Percentiles rank a stretch among this genome's conserved stretches.
phyloP scores from a whole-genome alignment of 2,888 invertebrate species.

The Meta bourneti region DNA sequence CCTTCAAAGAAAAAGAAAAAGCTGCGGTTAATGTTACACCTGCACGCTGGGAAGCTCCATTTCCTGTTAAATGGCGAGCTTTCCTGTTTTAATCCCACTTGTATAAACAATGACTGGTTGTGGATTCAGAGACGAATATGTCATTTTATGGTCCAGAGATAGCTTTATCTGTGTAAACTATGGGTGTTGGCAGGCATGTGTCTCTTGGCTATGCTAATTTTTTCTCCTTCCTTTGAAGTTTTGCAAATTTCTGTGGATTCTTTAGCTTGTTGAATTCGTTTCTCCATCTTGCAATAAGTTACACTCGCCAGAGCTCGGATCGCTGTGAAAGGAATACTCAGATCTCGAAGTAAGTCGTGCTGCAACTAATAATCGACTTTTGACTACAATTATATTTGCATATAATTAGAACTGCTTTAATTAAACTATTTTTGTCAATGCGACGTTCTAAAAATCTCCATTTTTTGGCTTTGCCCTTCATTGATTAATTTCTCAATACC shows the following conservation, averaged over 20 bases:
- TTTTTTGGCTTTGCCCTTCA: too few relatives aligned
- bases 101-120: constrained; percentile 23
- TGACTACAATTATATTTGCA: too few relatives aligned
- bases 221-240: background rate
- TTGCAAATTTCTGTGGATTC: background rate
- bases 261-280: background rate
- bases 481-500: too few relatives aligned
- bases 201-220: constrained; percentile 5
- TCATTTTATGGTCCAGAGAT: constrained; percentile 15
- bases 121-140: constrained; percentile 3
- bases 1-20: constrained; percentile 25
- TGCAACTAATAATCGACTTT: too few relatives aligned
- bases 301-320: background rate
- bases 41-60: constrained; percentile 21
- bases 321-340: background rate
- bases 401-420: too few relatives aligned
- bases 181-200: constrained; percentile 22
- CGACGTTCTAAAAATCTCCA: too few relatives aligned
- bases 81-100: constrained; percentile 43
- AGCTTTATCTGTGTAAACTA: constrained; percentile 38
- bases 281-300: background rate
- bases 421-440: too few relatives aligned
- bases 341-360: too few relatives aligned
- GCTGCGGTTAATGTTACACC: constrained; percentile 36
- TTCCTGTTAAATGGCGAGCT: constrained; percentile 33